Percentiles rank a stretch among this genome's conserved stretches.
phyloP scores from a whole-genome alignment of 2,888 invertebrate genomes.

The Rambutsinella grinnellia region DNA sequence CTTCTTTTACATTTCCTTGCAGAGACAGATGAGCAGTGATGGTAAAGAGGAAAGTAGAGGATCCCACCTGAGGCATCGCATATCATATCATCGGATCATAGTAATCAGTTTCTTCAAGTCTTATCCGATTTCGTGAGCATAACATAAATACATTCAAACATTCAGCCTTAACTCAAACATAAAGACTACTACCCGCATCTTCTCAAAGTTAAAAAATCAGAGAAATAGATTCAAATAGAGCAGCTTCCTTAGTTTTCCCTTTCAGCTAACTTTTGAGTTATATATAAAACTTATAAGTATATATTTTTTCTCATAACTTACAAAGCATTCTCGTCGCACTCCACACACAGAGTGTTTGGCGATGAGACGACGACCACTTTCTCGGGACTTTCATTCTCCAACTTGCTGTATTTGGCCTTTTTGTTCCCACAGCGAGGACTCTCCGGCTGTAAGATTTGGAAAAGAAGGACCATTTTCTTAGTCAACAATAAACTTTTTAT shows the following conservation, averaged over 20 bases:
- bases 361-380: constrained; percentile 66
- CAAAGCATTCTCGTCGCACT: constrained; percentile 67
- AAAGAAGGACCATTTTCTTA: constrained; percentile 51
- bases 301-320: too few relatives aligned
- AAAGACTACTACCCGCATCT: too few relatives aligned
- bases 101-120: not conserved
- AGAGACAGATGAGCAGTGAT: not conserved
- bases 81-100: constrained; percentile 27
- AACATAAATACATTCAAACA: too few relatives aligned
- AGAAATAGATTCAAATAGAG: too few relatives aligned
- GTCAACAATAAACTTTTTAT: not conserved
- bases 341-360: constrained; percentile 66
- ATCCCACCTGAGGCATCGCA: constrained; percentile 42
- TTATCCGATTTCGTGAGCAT: constrained; percentile 27
- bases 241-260: too few relatives aligned
- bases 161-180: too few relatives aligned
- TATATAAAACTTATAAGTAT: too few relatives aligned
- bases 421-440: constrained; percentile 66
- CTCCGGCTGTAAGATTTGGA: constrained; percentile 64
- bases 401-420: constrained; percentile 82
- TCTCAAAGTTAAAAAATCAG: too few relatives aligned
- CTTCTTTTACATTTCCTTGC: not conserved
- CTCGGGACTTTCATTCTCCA: constrained; percentile 80
- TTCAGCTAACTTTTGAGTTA: too few relatives aligned
- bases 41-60: not conserved